Evolutionary conservation across 1,140 invertebrate species (phyloP).

Genomic region (Pteromalus puparum): DNA sequence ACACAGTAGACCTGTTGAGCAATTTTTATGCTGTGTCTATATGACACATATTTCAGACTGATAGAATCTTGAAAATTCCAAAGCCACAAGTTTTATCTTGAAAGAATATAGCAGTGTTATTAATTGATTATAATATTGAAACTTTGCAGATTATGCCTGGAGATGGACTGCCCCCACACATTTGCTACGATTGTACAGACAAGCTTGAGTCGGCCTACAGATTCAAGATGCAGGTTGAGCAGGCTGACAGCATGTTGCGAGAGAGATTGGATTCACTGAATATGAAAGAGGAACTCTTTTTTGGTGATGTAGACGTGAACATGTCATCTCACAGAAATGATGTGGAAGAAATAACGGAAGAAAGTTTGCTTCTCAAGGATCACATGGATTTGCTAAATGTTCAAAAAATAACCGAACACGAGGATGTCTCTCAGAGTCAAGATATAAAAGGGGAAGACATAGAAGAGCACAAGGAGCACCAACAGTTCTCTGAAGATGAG

Average conservation of each 20-base stretch:
- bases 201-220: constrained; percentile 79
- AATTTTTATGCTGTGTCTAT: background rate
- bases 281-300: constrained; percentile 71
- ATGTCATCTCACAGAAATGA: constrained; percentile 61
- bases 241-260: constrained; percentile 77
- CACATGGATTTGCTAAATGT: constrained; percentile 66
- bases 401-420: constrained; percentile 62
- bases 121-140: background rate
- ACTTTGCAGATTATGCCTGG: constrained; percentile 74
- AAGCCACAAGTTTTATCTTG: background rate
- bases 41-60: background rate
- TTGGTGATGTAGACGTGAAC: constrained; percentile 70
- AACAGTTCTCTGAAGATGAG: constrained; percentile 40
- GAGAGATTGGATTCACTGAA: constrained; percentile 73
- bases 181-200: constrained; percentile 78
- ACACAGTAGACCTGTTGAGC: background rate
- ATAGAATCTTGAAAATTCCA: background rate
- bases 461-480: constrained; percentile 42
- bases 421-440: constrained; percentile 52
- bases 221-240: constrained; percentile 80
- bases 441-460: constrained; percentile 42
- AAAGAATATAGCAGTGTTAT: no score
- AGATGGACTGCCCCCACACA: constrained; percentile 80
- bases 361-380: constrained; percentile 65
- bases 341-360: constrained; percentile 56